A percentile compares a stretch with the other conserved stretches of the same genome.
phyloP scores from a whole-genome alignment of 2,797 vertebrate species.

The Scomberomorus guttatus region DNA sequence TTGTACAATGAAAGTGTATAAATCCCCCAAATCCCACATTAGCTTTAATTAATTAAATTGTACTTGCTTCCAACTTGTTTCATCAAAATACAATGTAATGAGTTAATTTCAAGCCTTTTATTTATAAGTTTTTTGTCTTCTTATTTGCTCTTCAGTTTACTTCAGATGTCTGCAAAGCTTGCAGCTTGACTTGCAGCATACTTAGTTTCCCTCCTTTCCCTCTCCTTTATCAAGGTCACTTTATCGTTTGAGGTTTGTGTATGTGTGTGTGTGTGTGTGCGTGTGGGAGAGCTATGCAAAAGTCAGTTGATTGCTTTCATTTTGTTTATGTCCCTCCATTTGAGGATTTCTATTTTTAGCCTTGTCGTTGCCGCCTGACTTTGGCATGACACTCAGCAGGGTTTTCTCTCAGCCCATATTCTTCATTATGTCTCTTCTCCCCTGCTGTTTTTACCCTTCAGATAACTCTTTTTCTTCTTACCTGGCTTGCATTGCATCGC shows the following conservation, averaged over 20 bases:
- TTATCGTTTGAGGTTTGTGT: constrained; percentile 1
- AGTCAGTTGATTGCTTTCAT: constrained; percentile 45
- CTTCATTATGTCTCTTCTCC: constrained; percentile 57
- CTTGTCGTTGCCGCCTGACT: constrained; percentile 40
- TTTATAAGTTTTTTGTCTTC: constrained; percentile 3
- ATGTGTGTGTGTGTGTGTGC: background rate
- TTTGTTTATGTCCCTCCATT: constrained; percentile 56
- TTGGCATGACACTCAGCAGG: constrained; percentile 69
- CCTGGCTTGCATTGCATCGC: constrained; percentile 13
- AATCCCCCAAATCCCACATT: background rate
- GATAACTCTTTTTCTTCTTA: constrained; percentile 51
- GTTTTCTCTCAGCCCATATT: constrained; percentile 54
- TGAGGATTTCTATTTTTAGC: constrained; percentile 64
- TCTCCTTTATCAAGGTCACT: constrained; percentile 47
- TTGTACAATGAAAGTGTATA: background rate
- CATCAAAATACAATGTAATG: background rate
- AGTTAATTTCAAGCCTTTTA: background rate
- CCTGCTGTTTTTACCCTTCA: constrained; percentile 62
- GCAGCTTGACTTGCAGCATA: constrained; percentile 11
- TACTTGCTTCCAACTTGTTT: background rate
- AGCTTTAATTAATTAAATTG: background rate
- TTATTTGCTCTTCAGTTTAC: constrained; percentile 29
- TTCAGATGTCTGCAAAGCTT: constrained; percentile 32
- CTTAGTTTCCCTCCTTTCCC: background rate
- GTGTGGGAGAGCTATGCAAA: background rate